A percentile compares a stretch with the other conserved stretches of the same genome.
Conservation (phyloP, 2,888 invertebrate genomes). For the Leucozona laternaria region DNA sequence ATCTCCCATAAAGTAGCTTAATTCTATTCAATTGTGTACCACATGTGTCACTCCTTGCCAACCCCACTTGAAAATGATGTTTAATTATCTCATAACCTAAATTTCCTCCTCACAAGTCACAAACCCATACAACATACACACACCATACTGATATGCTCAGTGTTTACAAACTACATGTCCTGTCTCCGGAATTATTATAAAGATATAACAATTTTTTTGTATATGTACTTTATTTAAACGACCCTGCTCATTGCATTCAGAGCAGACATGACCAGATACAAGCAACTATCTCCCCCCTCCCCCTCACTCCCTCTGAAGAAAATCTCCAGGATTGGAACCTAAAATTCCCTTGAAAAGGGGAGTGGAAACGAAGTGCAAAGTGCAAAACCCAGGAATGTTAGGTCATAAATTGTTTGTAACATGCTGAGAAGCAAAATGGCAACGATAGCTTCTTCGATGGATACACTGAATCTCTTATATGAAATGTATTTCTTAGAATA, state of each 20-base stretch:
- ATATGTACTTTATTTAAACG: constrained; percentile 45
- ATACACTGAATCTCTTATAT: too few species aligned
- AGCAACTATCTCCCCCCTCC: constrained; percentile 56
- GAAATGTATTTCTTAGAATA: background rate
- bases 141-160: background rate
- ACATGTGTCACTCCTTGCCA: constrained; percentile 58
- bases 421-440: constrained; percentile 58
- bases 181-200: constrained; percentile 43
- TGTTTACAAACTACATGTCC: constrained; percentile 37
- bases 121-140: background rate
- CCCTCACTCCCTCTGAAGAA: background rate
- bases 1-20: constrained; percentile 43
- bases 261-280: constrained; percentile 67
- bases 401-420: constrained; percentile 73
- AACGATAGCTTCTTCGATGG: constrained; percentile 36
- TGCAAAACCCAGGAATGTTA: constrained; percentile 68
- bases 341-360: background rate
- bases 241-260: constrained; percentile 54
- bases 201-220: constrained; percentile 39
- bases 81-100: constrained; percentile 73
- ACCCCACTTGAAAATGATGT: constrained; percentile 60
- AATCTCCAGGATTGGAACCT: constrained; percentile 13
- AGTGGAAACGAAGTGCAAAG: constrained; percentile 62
- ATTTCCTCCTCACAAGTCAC: too few species aligned
- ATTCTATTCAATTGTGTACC: constrained; percentile 53